These are phyloP conservation scores for Antechinus stuartii DNA, from an alignment of 2,113 vertebrate species.

Conservation along the genomic window DNA sequence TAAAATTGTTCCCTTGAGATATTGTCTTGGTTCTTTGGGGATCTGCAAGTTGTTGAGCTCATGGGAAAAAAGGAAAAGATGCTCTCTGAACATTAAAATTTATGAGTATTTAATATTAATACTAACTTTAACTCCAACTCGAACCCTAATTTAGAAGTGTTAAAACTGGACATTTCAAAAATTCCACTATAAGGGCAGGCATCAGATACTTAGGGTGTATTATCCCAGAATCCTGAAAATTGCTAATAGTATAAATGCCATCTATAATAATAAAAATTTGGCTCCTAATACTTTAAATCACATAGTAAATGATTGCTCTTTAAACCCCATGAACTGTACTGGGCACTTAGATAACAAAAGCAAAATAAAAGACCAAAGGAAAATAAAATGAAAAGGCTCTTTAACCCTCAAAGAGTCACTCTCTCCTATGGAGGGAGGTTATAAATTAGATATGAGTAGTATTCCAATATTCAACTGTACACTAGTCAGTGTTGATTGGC, in stretches of 20 bases:
- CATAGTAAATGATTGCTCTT: background rate
- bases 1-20: background rate
- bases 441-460: background rate
- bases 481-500: background rate
- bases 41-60: background rate
- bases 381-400: background rate
- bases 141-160: background rate
- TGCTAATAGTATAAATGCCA: background rate
- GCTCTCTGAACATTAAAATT: background rate
- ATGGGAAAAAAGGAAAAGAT: background rate
- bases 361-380: background rate
- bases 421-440: background rate
- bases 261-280: background rate
- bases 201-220: background rate
- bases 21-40: background rate
- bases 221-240: background rate
- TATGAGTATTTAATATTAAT: background rate
- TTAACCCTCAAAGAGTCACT: background rate
- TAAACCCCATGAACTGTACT: background rate
- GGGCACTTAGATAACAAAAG: background rate
- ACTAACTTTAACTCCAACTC: background rate
- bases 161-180: background rate
- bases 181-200: background rate
- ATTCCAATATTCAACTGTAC: background rate
- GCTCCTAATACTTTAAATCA: background rate